These are phyloP conservation scores for Sebastes miniatus DNA, from an alignment of 2,797 vertebrate species.

Conservation along the genomic window DNA sequence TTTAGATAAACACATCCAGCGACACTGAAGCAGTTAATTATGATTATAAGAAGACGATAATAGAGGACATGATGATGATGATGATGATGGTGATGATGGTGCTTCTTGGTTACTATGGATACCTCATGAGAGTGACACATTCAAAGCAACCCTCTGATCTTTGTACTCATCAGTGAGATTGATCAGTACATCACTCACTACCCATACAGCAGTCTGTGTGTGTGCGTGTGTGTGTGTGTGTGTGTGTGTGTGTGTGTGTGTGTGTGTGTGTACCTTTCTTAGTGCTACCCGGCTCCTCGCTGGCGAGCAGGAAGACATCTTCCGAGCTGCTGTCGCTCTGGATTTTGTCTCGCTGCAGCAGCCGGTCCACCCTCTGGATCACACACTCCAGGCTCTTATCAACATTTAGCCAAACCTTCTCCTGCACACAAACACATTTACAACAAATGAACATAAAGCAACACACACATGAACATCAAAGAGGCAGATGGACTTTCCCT, in stretches of 20 bases:
- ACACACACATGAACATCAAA: neutral
- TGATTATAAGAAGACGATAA: neutral
- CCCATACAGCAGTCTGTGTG: neutral
- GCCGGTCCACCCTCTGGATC: conserved; percentile 92
- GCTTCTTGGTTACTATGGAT: conserved; percentile 77
- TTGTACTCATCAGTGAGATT: neutral
- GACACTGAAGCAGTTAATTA: neutral
- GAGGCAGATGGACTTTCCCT: neutral
- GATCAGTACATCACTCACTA: neutral
- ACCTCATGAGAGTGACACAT: conserved; percentile 71
- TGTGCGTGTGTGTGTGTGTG: neutral
- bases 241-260: neutral
- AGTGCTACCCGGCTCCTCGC: conserved; percentile 71
- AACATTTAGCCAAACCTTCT: conserved; percentile 96
- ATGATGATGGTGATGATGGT: conserved; percentile 31
- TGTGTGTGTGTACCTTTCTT: conserved; percentile 87
- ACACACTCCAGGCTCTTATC: conserved; percentile 98
- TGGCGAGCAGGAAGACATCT: conserved; percentile 87
- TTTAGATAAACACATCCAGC: conserved; percentile 48
- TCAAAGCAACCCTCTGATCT: neutral
- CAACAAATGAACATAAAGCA: neutral
- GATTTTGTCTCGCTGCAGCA: conserved; percentile 90
- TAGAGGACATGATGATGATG: neutral
- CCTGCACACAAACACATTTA: conserved; percentile 74
- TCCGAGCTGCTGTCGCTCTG: conserved; percentile 91